These are phyloP conservation scores for Agelas oroides DNA, from an alignment of 37 sponge, comb jelly and placozoan species.

Conservation along the genomic window DNA sequence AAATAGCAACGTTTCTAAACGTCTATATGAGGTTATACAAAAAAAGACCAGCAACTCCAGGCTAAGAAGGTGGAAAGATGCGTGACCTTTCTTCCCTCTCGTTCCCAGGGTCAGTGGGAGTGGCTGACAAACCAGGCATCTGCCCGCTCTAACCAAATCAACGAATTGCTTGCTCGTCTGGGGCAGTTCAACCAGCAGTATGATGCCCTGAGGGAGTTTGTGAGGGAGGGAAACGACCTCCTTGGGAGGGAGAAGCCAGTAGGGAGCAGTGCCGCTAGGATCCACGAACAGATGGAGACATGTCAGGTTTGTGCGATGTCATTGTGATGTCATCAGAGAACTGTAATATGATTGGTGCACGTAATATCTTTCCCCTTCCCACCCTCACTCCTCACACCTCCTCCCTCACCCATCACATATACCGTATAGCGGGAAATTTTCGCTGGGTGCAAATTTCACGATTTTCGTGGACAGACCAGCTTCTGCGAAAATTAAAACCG, in stretches of 20 bases:
- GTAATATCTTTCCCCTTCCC: background rate
- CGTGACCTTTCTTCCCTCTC: no score
- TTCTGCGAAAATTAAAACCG: no score
- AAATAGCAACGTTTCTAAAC: no score
- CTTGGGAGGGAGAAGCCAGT: conserved; percentile 61
- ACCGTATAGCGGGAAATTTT: no score
- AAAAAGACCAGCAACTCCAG: no score
- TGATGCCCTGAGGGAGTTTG: conserved; percentile 34
- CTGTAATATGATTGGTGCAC: background rate
- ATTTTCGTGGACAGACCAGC: no score
- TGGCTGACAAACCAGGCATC: conserved; percentile 45
- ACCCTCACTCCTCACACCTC: no score
- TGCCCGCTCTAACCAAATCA: conserved; percentile 13
- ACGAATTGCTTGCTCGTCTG: conserved; percentile 49
- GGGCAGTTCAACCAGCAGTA: conserved; percentile 55
- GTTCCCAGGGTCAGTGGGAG: conserved; percentile 45
- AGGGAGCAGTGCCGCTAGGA: conserved; percentile 29
- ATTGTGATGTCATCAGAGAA: no score
- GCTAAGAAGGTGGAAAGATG: no score
- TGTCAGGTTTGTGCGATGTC: conserved; percentile 55
- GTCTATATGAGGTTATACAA: no score
- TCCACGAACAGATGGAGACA: conserved; percentile 66
- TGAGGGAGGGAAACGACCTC: conserved; percentile 53
- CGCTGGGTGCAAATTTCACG: no score
- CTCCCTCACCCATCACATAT: no score